These are phyloP conservation scores for Struthidea cinerea DNA, from an alignment of 2,113 vertebrate genomes.

Conservation along the genomic window DNA sequence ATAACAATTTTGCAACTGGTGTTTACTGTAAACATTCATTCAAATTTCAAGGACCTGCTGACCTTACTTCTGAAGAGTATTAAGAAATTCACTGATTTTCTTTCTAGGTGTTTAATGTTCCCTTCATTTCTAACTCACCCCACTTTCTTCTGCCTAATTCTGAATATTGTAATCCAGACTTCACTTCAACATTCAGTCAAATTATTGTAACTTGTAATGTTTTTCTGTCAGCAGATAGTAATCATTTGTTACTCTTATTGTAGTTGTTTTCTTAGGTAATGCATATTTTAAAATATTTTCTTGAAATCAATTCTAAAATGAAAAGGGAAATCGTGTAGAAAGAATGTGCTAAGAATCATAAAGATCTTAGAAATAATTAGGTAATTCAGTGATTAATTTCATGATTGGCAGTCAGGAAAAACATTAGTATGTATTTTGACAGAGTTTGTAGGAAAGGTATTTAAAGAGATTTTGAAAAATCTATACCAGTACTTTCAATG, in stretches of 20 bases:
- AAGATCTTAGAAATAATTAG: neutral
- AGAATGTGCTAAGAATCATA: neutral
- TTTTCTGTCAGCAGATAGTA: neutral
- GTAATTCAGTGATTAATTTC: neutral
- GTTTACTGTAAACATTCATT: neutral
- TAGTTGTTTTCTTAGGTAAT: neutral
- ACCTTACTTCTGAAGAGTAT: neutral
- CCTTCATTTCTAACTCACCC: neutral
- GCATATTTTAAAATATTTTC: neutral
- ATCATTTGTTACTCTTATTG: neutral
- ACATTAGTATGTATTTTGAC: neutral
- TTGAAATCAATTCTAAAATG: neutral
- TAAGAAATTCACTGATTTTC: neutral
- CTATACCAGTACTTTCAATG: neutral
- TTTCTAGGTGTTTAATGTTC: neutral
- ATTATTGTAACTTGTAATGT: neutral
- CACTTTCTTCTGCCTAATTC: neutral
- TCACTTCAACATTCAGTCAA: neutral
- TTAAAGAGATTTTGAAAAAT: conserved; percentile 24
- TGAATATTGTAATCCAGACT: neutral
- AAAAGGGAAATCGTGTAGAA: neutral
- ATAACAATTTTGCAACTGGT: neutral
- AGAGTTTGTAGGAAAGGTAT: neutral
- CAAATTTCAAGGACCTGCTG: neutral
- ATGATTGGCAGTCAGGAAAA: neutral